Conservation (phyloP, 2,113 vertebrate genomes). For the Lepus timidus region DNA sequence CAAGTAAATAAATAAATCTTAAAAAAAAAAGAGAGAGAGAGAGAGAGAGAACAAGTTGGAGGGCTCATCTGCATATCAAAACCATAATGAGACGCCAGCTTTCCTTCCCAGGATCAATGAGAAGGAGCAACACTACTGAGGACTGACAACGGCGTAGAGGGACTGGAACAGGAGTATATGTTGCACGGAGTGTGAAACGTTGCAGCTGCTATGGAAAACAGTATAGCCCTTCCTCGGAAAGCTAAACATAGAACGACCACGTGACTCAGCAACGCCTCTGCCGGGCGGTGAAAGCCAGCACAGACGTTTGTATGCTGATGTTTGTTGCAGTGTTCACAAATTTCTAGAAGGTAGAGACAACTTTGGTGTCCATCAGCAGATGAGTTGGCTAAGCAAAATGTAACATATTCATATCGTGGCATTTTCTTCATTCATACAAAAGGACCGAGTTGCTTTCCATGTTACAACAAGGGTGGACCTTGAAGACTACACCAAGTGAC, state of each 20-base stretch:
- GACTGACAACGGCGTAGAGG: background rate
- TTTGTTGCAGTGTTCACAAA: background rate
- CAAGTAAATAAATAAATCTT: no score
- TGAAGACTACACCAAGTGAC: background rate
- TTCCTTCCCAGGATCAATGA: background rate
- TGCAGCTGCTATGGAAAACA: background rate
- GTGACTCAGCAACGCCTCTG: background rate
- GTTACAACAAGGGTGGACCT: background rate
- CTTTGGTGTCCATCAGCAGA: no score
- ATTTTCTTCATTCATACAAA: background rate
- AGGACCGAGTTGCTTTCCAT: background rate
- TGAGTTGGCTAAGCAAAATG: background rate
- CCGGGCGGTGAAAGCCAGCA: background rate
- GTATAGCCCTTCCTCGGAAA: background rate
- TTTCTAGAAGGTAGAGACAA: background rate
- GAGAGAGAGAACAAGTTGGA: no score
- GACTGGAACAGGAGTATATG: background rate
- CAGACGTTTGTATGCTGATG: background rate
- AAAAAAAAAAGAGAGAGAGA: no score
- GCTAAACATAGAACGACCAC: background rate
- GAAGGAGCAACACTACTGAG: background rate
- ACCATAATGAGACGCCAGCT: no score
- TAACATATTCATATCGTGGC: background rate
- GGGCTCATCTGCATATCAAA: no score
- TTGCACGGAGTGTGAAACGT: background rate